These are phyloP conservation scores for Pedionomus torquatus DNA, from an alignment of 2,113 vertebrate genomes.

Conservation along the genomic window DNA sequence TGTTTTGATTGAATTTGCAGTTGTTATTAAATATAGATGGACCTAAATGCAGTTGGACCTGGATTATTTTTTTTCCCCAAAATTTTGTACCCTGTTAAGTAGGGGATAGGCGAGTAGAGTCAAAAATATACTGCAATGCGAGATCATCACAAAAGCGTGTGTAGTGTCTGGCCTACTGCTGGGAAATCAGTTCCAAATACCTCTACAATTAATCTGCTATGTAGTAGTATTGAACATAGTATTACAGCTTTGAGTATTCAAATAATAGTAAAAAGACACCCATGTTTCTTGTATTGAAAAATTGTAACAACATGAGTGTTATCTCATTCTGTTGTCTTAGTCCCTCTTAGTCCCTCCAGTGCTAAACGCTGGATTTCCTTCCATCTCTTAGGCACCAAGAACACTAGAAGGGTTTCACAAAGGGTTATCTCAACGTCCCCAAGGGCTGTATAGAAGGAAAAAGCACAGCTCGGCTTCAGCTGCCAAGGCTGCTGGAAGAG, in stretches of 20 bases:
- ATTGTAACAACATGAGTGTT: background rate
- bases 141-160: background rate
- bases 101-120: background rate
- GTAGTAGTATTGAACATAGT: background rate
- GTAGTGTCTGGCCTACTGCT: background rate
- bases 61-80: background rate
- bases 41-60: background rate
- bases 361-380: background rate
- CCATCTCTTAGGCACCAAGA: background rate
- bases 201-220: background rate
- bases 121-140: background rate
- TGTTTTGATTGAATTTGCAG: background rate
- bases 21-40: conserved; percentile 14
- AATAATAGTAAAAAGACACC: background rate
- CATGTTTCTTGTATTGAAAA: background rate
- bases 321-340: background rate
- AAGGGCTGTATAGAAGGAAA: background rate
- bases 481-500: background rate
- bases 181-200: background rate
- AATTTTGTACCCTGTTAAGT: background rate
- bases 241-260: background rate
- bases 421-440: background rate
- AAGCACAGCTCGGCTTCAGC: background rate
- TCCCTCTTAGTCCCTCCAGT: background rate
- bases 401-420: background rate